Conservation (phyloP, 2,888 invertebrate genomes). For the Cybosia mesomella region DNA sequence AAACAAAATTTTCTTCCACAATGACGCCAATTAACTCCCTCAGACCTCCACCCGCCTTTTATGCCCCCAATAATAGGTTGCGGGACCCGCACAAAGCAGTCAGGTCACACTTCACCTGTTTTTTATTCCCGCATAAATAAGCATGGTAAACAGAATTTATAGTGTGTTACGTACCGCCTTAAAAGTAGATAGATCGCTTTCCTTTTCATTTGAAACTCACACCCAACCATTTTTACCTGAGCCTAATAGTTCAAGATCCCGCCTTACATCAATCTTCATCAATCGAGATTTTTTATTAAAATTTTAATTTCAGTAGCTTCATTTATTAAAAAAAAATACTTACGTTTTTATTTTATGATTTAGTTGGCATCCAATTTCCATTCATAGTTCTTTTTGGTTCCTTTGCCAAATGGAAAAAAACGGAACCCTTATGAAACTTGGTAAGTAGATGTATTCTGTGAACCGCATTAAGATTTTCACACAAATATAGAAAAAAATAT, state of each 20-base stretch:
- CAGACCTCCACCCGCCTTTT: neutral
- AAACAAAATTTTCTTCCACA: slow-evolving; percentile 8
- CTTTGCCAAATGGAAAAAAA: too few species aligned
- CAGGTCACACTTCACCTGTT: slow-evolving; percentile 37
- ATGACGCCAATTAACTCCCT: slow-evolving; percentile 12
- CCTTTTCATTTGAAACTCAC: slow-evolving; percentile 21
- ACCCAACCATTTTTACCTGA: slow-evolving; percentile 16
- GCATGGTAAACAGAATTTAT: slow-evolving; percentile 49
- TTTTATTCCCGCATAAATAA: slow-evolving; percentile 50
- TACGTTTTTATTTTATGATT: too few species aligned
- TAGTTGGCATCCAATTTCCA: too few species aligned
- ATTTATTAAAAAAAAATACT: too few species aligned
- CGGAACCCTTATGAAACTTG: too few species aligned
- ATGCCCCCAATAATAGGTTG: slow-evolving; percentile 17
- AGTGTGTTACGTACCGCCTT: slow-evolving; percentile 34
- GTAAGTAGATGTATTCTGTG: too few species aligned
- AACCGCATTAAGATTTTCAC: too few species aligned
- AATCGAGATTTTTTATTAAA: neutral
- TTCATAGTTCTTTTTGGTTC: too few species aligned
- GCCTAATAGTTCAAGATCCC: neutral
- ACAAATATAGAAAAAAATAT: too few species aligned
- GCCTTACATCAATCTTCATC: neutral
- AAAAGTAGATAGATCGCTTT: slow-evolving; percentile 45
- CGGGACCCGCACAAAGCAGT: slow-evolving; percentile 21
- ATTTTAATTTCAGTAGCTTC: neutral